Evolutionary conservation across 2,113 vertebrate genomes (phyloP), one percentile per base, ranked within the genome.

Genomic region (Mola mola): DNA sequence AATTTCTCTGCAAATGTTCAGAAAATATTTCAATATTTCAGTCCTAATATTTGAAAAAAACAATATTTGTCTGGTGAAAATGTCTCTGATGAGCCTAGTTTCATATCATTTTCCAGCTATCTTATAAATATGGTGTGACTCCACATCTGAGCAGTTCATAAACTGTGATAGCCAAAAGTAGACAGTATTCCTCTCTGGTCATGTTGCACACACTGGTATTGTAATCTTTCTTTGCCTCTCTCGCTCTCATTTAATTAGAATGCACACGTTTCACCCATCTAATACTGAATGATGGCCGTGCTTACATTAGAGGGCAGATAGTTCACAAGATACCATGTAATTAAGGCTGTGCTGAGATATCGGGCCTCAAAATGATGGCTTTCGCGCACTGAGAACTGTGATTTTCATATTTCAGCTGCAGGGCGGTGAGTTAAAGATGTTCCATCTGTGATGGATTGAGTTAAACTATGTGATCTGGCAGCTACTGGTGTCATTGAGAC

Each of bases 181-280:
- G 72, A 76, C 63, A 75, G 41, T 69, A 71, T 75, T 75, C 46
- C 48, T 43, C 33, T 25, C 51, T 26, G 47, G 66, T 78, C 74
- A 58, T 55, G 66, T 52, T 69, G 34, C 62, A 48, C 72, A 53
- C 34, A 41, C 41, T 49, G 42, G 33, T 41, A 56, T 44, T 63
- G 4, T 51, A 78, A 85, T 67, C 60, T 57, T 19, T 26, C 40
- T 55, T 40, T 21, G n/a, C 57, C 57, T 75, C 44, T 38, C 44
- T 75, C 53, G 50, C 66, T 76, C 50, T 66, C 68, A 87, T 82
- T 86, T 63, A 81, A 88, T 87, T 79, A 87, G 25, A 84, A 66
- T 16, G 24, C 42, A 50, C 64, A 83, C 55, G 61, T 79, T 58
- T 79, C 72, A 60, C 75, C 86, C 82, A 70, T 83, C 68, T 58